A percentile compares a stretch with the other conserved stretches of the same genome.
phyloP scores from a whole-genome alignment of 2,888 invertebrate species.

The Nomada hirtipes region DNA sequence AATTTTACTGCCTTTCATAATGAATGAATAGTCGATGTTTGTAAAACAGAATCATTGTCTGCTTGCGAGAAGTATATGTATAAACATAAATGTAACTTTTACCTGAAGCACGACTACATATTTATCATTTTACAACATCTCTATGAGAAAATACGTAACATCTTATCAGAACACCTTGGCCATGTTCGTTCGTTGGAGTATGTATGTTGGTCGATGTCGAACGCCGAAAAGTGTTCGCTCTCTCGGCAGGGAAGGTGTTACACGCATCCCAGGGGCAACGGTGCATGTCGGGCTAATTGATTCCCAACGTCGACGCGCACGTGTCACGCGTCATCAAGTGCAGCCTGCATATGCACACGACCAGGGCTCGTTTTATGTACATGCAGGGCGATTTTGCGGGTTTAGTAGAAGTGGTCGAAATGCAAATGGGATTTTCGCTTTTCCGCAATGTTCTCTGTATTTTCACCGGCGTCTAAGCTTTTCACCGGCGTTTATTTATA shows the following conservation, averaged over 20 bases:
- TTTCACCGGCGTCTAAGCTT: conserved; percentile 12
- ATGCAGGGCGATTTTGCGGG: conserved; percentile 43
- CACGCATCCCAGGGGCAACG: conserved; percentile 71
- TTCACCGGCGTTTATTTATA: not conserved
- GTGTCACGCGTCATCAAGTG: conserved; percentile 66
- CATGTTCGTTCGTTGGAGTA: not conserved
- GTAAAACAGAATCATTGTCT: not conserved
- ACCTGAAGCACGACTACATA: too few species aligned
- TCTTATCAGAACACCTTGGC: not conserved
- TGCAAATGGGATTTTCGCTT: conserved; percentile 31
- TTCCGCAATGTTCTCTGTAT: conserved; percentile 42
- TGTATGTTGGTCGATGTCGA: conserved; percentile 44
- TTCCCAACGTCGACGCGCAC: conserved; percentile 68
- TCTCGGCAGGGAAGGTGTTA: conserved; percentile 68
- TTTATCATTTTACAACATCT: not conserved
- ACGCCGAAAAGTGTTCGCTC: conserved; percentile 65
- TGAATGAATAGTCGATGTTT: not conserved
- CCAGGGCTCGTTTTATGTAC: conserved; percentile 49
- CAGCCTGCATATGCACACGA: conserved; percentile 50
- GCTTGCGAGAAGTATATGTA: too few species aligned
- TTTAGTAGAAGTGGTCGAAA: conserved; percentile 11
- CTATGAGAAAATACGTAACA: not conserved
- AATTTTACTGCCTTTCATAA: not conserved
- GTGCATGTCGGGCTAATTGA: conserved; percentile 80
- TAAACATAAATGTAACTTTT: not conserved